Evolutionary conservation across 2,797 vertebrate genomes (phyloP).

Genomic region (Catostomus latipinnis): DNA sequence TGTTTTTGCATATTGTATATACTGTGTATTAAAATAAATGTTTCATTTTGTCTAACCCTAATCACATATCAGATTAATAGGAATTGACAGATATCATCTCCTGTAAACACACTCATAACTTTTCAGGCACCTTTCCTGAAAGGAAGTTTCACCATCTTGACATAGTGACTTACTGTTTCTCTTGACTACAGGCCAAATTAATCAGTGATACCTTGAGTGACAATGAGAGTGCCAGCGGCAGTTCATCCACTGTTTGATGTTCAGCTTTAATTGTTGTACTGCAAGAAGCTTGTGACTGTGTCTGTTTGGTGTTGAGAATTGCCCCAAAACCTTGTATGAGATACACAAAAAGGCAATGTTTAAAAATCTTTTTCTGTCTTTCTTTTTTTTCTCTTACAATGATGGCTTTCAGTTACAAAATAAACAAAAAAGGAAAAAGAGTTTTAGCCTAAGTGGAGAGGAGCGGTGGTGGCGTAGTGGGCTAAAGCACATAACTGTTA

Average conservation of each 20-base stretch:
- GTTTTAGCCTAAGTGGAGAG: too few species aligned
- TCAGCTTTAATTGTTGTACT: not conserved
- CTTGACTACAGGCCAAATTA: slow-evolving; percentile 10
- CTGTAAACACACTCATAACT: too few species aligned
- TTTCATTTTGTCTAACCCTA: too few species aligned
- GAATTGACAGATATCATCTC: too few species aligned
- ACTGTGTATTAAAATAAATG: too few species aligned
- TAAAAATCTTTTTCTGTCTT: not conserved
- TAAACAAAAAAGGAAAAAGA: too few species aligned
- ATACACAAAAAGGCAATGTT: not conserved
- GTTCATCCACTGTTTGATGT: not conserved
- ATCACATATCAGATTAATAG: too few species aligned
- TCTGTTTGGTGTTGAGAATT: not conserved
- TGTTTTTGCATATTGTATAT: too few species aligned
- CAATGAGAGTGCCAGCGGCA: slow-evolving; percentile 31
- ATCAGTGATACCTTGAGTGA: slow-evolving; percentile 26
- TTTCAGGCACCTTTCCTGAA: too few species aligned
- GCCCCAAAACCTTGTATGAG: not conserved
- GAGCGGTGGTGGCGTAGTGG: too few species aligned
- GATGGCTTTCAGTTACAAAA: not conserved
- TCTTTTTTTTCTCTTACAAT: not conserved
- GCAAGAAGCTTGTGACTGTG: not conserved
- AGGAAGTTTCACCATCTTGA: too few species aligned
- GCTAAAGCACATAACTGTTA: too few species aligned
- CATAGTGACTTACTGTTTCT: not conserved